A percentile compares a stretch with the other conserved stretches of the same genome.
These are phyloP conservation scores for Heliconius ethilla DNA, from an alignment of 2,888 invertebrate genomes.

Conservation along the genomic window DNA sequence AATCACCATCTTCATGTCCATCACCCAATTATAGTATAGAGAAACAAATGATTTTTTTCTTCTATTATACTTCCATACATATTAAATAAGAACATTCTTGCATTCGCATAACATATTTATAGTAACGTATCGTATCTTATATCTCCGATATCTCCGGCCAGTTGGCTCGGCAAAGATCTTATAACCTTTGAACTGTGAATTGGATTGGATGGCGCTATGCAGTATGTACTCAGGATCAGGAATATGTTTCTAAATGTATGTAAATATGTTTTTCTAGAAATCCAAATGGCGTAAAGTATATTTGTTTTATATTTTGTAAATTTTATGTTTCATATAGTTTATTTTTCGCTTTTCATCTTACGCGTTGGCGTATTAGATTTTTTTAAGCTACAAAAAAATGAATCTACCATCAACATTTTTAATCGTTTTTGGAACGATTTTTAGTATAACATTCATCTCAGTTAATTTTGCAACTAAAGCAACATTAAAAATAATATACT, in stretches of 20 bases:
- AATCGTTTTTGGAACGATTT: background rate
- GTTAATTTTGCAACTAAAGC: background rate
- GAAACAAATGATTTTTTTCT: background rate
- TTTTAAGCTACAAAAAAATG: background rate
- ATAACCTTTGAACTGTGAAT: slow-evolving; percentile 55
- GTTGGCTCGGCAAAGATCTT: slow-evolving; percentile 50
- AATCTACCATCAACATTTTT: background rate
- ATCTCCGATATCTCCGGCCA: slow-evolving; percentile 44
- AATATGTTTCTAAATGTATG: slow-evolving; percentile 36
- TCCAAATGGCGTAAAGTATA: background rate
- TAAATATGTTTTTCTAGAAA: background rate
- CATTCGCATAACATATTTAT: slow-evolving; percentile 31
- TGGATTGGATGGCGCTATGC: slow-evolving; percentile 54
- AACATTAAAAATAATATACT: no score
- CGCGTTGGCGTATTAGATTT: background rate
- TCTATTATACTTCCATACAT: slow-evolving; percentile 10
- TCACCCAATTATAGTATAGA: background rate
- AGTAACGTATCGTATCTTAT: slow-evolving; percentile 33
- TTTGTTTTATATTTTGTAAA: background rate
- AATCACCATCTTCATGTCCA: background rate
- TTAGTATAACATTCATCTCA: background rate
- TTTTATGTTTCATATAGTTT: background rate
- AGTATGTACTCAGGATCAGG: slow-evolving; percentile 45
- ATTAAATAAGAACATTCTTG: slow-evolving; percentile 7
- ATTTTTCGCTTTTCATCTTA: background rate